Evolutionary conservation across 1,140 invertebrate genomes (phyloP).

Genomic region (Pteromalus puparum): DNA sequence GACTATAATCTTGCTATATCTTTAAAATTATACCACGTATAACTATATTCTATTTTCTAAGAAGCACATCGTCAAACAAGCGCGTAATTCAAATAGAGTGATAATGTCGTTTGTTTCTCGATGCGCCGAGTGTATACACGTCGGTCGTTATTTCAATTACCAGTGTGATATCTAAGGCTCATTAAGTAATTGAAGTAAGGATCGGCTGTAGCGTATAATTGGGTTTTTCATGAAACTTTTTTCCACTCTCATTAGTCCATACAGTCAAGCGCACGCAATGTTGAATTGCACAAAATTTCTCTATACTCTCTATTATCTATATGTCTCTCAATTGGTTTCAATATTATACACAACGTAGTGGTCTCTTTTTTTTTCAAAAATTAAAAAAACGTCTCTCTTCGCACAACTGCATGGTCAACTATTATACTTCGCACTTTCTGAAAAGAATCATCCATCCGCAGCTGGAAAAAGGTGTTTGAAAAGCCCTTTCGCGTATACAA

Average conservation of each 20-base stretch:
- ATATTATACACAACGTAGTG: too few relatives aligned
- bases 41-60: background rate
- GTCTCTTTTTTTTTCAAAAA: too few relatives aligned
- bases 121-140: background rate
- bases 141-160: background rate
- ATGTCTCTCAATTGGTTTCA: background rate
- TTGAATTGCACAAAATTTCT: slow-evolving; percentile 18
- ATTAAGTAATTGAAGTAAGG: slow-evolving; percentile 12
- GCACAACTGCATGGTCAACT: slow-evolving; percentile 10
- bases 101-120: background rate
- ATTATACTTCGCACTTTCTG: background rate
- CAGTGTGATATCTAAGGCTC: background rate
- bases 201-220: slow-evolving; percentile 9
- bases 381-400: too few relatives aligned
- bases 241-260: slow-evolving; percentile 12
- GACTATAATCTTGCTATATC: background rate
- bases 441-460: background rate
- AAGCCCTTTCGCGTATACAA: background rate
- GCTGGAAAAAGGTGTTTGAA: background rate
- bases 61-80: slow-evolving; percentile 13
- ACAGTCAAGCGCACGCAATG: slow-evolving; percentile 13
- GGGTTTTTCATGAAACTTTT: slow-evolving; percentile 53
- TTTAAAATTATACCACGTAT: background rate
- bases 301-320: background rate
- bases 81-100: background rate